A percentile compares a stretch with the other conserved stretches of the same genome.
Conservation (phyloP, 1,140 invertebrate genomes). For the Pseudomyrmex cubaensis region DNA sequence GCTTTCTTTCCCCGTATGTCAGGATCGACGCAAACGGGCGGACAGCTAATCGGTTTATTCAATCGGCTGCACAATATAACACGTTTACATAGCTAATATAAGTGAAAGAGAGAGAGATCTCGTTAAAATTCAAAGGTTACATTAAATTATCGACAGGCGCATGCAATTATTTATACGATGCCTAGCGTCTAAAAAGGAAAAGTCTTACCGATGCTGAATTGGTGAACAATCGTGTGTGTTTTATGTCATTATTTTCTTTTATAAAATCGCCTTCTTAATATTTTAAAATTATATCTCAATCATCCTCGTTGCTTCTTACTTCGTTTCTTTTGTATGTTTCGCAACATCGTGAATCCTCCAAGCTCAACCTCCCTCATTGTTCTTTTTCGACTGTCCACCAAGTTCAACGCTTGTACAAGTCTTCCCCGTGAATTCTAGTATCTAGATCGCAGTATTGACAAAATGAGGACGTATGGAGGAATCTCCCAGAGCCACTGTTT, state of each 20-base stretch:
- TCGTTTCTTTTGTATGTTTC: too few species aligned
- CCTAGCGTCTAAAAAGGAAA: conserved; percentile 45
- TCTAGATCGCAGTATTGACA: conserved; percentile 76
- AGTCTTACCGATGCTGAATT: conserved; percentile 40
- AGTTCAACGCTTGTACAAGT: conserved; percentile 48
- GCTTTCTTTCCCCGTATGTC: conserved; percentile 62
- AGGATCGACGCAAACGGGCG: conserved; percentile 33
- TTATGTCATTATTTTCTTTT: background rate
- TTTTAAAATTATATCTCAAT: too few species aligned
- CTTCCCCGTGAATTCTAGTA: conserved; percentile 54
- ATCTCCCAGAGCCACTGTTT: background rate
- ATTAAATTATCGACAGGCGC: conserved; percentile 72
- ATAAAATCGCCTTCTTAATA: background rate
- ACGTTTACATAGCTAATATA: conserved; percentile 68
- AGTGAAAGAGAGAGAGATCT: conserved; percentile 35
- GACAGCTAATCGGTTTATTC: conserved; percentile 21
- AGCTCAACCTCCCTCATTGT: background rate
- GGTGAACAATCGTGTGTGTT: conserved; percentile 22
- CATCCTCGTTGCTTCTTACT: too few species aligned
- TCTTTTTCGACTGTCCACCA: background rate
- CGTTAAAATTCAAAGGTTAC: conserved; percentile 71
- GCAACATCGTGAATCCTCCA: too few species aligned
- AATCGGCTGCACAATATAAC: conserved; percentile 47
- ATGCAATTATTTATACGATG: conserved; percentile 71
- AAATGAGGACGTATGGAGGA: conserved; percentile 79